Base-by-base conservation (phyloP, 2,888 invertebrate species). In the Spilarctia lutea region DNA sequence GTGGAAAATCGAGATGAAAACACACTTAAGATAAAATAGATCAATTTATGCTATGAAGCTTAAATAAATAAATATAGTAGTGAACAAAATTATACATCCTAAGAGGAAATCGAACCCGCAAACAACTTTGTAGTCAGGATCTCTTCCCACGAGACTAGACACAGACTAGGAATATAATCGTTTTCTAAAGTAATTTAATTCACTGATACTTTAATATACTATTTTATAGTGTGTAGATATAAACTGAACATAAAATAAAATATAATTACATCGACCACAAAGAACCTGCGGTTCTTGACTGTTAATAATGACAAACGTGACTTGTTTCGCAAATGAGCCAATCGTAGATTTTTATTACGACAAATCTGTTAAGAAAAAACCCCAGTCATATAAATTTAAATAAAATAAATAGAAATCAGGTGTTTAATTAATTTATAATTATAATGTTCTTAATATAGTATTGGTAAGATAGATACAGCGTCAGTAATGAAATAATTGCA, bases 241-340 rank as follows among this genome's bases (percentile, higher is more conserved):
- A 27, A 60, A 60, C 60, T 16, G n/a, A 8, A 24, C 11, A n/a
- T 56, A 60, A 60, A n/a, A 24, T 52, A 60, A 60, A 27, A 27
- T n/a, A 60, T 60, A 60, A 60, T 60, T 60, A 60, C 27, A 60
- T 60, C 27, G 60, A 63, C 63, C 63, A 30, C 27, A 27, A 63
- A 63, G 30, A 63, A 30, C 63, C 63, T 30, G 63, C 30, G 63
- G 63, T 63, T 63, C 63, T 30, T 7, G 30, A 18, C 60, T 60
- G 27, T 18, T 30, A 30, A 60, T 60, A 27, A 63, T 30, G 30
- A 30, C 30, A 18, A 63, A 63, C 71, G 72, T 68, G 77, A 68
- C 56, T 75, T 82, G 65, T 60, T 52, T 39, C 69, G 73, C 42
- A 71, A 63, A 52, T 56, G n/a, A 18, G 56, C 65, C 73, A 56